Evolutionary conservation across 2,888 invertebrate genomes (phyloP).

Genomic region (Stomorhina lunata): DNA sequence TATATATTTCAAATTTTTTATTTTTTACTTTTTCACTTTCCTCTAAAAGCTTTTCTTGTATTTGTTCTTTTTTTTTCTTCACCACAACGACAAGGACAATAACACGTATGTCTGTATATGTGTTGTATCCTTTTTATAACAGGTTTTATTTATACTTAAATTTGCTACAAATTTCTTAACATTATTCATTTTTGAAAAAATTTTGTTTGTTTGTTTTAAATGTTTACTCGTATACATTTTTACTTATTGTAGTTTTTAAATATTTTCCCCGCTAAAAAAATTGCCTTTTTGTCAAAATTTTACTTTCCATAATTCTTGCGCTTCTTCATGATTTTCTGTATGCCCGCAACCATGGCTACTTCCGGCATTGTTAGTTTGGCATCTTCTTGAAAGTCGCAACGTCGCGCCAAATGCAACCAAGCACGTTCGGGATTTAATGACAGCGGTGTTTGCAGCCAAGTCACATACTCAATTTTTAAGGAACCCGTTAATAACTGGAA

Average conservation of each 20-base stretch:
- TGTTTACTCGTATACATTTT: no score
- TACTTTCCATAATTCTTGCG: constrained; percentile 74
- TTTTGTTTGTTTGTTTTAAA: not conserved
- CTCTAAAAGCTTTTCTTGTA: not conserved
- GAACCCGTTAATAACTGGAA: constrained; percentile 80
- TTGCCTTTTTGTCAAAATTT: constrained; percentile 33
- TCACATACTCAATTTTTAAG: constrained; percentile 80
- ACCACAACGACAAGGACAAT: no score
- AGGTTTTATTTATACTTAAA: constrained; percentile 29
- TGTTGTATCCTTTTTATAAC: not conserved
- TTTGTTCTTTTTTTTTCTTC: not conserved
- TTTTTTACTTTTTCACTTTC: not conserved
- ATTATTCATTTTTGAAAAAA: constrained; percentile 4
- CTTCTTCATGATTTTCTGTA: constrained; percentile 78
- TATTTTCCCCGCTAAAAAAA: no score
- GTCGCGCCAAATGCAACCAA: constrained; percentile 80
- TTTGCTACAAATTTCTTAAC: constrained; percentile 7
- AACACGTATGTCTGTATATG: not conserved
- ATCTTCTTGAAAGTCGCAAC: constrained; percentile 80
- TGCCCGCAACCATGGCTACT: constrained; percentile 79
- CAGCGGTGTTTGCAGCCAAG: constrained; percentile 80
- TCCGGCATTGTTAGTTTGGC: constrained; percentile 78
- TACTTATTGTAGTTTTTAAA: no score
- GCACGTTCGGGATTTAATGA: constrained; percentile 80
- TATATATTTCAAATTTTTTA: not conserved